Evolutionary conservation across 2,888 invertebrate species (phyloP), one percentile per base, ranked within the genome.

Genomic region (Meteorus cinctellus): DNA sequence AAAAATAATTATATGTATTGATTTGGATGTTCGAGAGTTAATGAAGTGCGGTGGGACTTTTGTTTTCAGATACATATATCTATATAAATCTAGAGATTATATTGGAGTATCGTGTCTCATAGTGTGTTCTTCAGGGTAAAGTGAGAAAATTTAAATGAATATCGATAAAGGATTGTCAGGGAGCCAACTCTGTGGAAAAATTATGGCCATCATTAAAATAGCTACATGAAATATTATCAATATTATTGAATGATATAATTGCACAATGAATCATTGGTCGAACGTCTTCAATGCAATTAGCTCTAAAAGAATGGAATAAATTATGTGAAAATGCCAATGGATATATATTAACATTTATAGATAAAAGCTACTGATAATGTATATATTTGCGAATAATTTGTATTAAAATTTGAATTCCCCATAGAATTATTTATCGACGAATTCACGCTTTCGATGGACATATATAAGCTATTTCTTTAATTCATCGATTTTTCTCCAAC

Each of bases 201-300:
- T 66, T 66, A 66, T 66, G n/a, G 41, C 16, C 14, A 41, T 66
- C 19, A 66, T 66, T 41, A 41, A 12, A 66, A 66, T 36, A 41
- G 6, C 27, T 41, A 45, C 19, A 66, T 66, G 24, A 41, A n/a
- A 66, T 24, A 36, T 66, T 66, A 36, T 24, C 41, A 66, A 66
- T 66, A 66, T 12, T 41, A 66, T 45, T 12, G 19, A 19, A 66
- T 41, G 36, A 45, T 36, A 66, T 66, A 66, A 66, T n/a, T 19
- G 24, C 5, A 16, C 29, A 41, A 36, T 66, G 19, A 66, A 66
- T 66, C 24, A 66, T 41, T 41, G 24, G 24, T n/a, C 5, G 4
- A 41, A 41, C 41, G 66, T 66, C 41, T 19, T 41, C 5, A 41
- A 24, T 5, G 36, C 10, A 66, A 66, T 24, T 66, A 41, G 27